Percentiles rank a stretch among this genome's conserved stretches.
Conservation (phyloP, 2,797 vertebrate species). For the Sebastes dallii region DNA sequence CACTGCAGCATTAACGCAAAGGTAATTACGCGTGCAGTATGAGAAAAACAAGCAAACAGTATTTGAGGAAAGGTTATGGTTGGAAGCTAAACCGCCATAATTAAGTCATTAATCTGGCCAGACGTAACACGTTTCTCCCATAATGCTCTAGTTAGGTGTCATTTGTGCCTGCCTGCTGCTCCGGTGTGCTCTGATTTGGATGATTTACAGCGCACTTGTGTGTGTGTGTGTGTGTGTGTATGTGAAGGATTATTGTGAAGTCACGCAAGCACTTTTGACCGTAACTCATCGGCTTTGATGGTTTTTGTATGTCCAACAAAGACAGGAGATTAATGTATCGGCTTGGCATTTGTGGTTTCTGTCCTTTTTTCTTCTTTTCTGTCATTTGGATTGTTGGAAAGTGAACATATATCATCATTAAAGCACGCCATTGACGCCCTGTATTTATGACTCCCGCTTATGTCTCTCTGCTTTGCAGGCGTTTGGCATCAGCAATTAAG, state of each 20-base stretch:
- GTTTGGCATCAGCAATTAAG: conserved; percentile 74
- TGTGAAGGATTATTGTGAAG: conserved; percentile 40
- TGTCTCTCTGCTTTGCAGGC: conserved; percentile 57
- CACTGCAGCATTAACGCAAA: conserved; percentile 48
- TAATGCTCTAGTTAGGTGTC: conserved; percentile 78
- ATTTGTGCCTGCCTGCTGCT: conserved; percentile 65
- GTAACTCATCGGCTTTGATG: conserved; percentile 42
- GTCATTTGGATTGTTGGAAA: neutral
- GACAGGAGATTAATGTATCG: conserved; percentile 19
- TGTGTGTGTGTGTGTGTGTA: neutral
- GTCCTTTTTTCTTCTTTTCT: neutral
- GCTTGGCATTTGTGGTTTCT: conserved; percentile 29
- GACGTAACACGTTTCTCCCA: conserved; percentile 78
- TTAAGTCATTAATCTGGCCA: conserved; percentile 85
- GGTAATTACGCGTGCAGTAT: conserved; percentile 64
- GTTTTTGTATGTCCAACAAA: conserved; percentile 35
- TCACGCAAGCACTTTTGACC: conserved; percentile 6
- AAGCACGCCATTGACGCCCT: neutral
- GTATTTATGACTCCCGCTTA: conserved; percentile 19
- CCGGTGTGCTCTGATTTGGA: conserved; percentile 33
- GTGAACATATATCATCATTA: conserved; percentile 29
- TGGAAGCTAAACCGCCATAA: conserved; percentile 84
- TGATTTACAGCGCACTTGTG: conserved; percentile 39
- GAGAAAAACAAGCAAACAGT: conserved; percentile 62
- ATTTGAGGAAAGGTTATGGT: conserved; percentile 79